These are phyloP conservation scores for Gnatocerus cornutus DNA, from an alignment of 2,888 invertebrate genomes.

Conservation along the genomic window DNA sequence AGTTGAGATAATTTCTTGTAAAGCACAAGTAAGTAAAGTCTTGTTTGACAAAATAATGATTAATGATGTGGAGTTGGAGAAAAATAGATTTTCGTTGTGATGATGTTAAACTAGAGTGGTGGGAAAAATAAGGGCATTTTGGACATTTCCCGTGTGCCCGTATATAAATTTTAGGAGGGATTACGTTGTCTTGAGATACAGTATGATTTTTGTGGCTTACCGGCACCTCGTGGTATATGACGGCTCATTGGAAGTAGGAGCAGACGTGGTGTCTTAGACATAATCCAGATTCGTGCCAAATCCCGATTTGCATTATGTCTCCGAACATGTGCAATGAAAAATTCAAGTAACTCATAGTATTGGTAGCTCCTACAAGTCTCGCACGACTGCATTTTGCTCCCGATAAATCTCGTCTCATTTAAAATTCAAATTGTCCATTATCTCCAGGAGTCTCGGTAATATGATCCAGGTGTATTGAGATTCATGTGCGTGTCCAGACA, in stretches of 20 bases:
- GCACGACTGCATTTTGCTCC: conserved; percentile 64
- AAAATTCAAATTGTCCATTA: conserved; percentile 69
- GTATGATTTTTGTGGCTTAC: neutral
- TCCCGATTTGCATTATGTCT: conserved; percentile 64
- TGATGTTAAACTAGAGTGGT: no score
- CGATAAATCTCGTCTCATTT: conserved; percentile 68
- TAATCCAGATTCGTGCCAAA: conserved; percentile 63
- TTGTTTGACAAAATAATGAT: no score
- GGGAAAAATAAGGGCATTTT: no score
- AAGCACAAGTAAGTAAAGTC: no score
- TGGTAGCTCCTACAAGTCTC: conserved; percentile 67
- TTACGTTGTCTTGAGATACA: neutral
- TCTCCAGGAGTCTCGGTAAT: conserved; percentile 62
- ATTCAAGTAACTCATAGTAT: conserved; percentile 66
- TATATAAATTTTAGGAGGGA: no score
- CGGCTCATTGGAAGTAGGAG: conserved; percentile 54
- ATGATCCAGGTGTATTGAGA: conserved; percentile 65
- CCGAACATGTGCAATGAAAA: conserved; percentile 68
- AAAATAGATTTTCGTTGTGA: no score
- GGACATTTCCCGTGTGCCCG: no score
- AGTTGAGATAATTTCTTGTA: no score
- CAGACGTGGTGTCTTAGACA: conserved; percentile 63
- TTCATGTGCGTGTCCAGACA: conserved; percentile 56
- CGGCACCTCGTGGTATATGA: conserved; percentile 29
- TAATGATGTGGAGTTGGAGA: no score